Conservation (phyloP, 2,797 vertebrate genomes). For the Alosa sapidissima region DNA sequence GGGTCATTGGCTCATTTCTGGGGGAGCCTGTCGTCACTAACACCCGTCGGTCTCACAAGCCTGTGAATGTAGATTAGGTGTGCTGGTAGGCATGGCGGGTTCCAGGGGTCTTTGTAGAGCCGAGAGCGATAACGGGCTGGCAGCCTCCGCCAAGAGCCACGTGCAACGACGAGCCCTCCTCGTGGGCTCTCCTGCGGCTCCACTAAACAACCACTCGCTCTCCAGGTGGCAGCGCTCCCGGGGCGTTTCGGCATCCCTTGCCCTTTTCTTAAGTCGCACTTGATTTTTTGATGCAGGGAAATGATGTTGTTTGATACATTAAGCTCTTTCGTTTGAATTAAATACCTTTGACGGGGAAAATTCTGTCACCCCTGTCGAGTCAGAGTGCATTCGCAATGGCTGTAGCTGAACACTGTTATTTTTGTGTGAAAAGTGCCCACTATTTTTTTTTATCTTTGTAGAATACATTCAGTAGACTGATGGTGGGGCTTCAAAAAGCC, state of each 20-base stretch:
- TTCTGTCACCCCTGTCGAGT: background rate
- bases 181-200: background rate
- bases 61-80: constrained; percentile 48
- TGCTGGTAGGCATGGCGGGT: constrained; percentile 48
- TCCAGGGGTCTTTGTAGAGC: constrained; percentile 41
- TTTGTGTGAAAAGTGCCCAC: background rate
- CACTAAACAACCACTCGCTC: background rate
- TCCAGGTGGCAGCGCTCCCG: background rate
- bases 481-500: background rate
- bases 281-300: background rate
- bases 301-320: background rate
- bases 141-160: constrained; percentile 31
- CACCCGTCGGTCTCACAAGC: background rate
- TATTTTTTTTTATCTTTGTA: background rate
- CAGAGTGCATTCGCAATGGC: background rate
- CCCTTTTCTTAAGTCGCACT: no score
- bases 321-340: background rate
- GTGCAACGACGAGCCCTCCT: background rate
- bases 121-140: constrained; percentile 35
- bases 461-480: background rate
- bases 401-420: no score
- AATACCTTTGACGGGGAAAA: background rate
- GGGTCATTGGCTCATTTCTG: background rate
- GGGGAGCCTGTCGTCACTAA: background rate
- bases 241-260: background rate